A percentile compares a stretch with the other conserved stretches of the same genome.
Conservation (phyloP, 2,113 vertebrate species). For the Plestiodon gilberti region DNA sequence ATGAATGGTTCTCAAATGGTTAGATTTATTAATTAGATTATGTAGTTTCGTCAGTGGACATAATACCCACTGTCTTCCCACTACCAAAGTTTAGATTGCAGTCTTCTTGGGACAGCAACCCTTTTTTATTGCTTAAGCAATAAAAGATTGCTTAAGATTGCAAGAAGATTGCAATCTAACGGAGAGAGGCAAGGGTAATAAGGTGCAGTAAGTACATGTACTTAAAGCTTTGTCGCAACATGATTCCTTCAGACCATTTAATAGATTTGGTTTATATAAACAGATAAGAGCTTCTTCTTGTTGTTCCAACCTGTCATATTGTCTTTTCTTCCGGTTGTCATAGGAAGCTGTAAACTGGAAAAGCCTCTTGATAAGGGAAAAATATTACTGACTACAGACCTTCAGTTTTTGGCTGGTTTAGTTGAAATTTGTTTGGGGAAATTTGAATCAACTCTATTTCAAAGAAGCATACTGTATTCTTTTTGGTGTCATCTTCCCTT, state of each 20-base stretch:
- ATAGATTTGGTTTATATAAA: neutral
- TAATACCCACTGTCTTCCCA: neutral
- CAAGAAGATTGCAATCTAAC: neutral
- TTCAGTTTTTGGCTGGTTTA: neutral
- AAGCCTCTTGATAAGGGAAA: neutral
- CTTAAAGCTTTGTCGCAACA: neutral
- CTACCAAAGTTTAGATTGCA: neutral
- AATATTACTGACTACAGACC: no score
- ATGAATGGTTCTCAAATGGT: neutral
- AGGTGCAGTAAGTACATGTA: no score
- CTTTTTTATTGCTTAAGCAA: neutral
- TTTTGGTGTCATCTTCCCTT: neutral
- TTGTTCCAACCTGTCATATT: neutral
- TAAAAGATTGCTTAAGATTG: no score
- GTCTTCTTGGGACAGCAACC: neutral
- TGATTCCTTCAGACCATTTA: neutral
- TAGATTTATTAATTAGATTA: neutral
- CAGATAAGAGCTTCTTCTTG: neutral
- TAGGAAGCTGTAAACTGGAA: neutral
- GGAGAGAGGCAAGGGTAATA: no score
- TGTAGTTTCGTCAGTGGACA: neutral
- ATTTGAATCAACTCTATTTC: neutral
- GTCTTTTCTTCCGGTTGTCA: neutral
- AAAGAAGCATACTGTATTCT: neutral
- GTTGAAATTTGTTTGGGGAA: neutral